Base-by-base conservation (phyloP, 2,797 vertebrate genomes). In the Erethizon dorsatum region DNA sequence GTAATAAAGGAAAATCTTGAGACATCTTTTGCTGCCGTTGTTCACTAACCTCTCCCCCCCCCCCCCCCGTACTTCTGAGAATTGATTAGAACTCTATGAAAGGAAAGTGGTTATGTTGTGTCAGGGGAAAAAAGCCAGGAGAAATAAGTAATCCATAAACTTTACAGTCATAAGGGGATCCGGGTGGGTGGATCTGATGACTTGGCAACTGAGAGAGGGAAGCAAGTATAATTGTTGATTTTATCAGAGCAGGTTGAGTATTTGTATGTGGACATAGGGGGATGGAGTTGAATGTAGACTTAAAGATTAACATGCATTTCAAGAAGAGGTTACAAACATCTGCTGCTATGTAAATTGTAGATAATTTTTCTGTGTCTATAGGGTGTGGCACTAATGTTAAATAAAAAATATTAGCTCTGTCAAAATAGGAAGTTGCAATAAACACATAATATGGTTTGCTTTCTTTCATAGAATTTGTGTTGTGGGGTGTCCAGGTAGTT, bases 81-180 rank as follows among this genome's bases (percentile, higher is more conserved):
- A 90, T 85, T 93, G 92, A 93, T 95, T 79, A 37, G 31, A 69
- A 47, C 52, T 89, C 80, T 95, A 0, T 92, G 85, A 96, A 97
- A 97, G 85, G 88, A 95, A 96, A 52, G 69, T 87, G 80, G 86
- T 88, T 95, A 78, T 22, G 69, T 59, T 95, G 61, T 91, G 54
- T 94, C 80, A 95, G 91, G 63, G 15, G 14, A 83, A 94, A 71
- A 63, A 56, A 93, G 37, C 10, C 75, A 52, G 59, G 57, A 95
- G 83, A 95, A 98, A 97, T 97, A 97, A 97, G 94, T 98, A 97
- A 98, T 96, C 96, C 88, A 97, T 97, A 91, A 97, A 97, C 83
- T 89, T 79, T 96, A 96, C 54, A 96, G 96, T 97, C 91, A 92
- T 95, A 88, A 88, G 75, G 82, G 96, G 83, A 94, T 97, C 80